phyloP scores from a whole-genome alignment of 2,888 invertebrate species.

The Brachypterus glaber region DNA sequence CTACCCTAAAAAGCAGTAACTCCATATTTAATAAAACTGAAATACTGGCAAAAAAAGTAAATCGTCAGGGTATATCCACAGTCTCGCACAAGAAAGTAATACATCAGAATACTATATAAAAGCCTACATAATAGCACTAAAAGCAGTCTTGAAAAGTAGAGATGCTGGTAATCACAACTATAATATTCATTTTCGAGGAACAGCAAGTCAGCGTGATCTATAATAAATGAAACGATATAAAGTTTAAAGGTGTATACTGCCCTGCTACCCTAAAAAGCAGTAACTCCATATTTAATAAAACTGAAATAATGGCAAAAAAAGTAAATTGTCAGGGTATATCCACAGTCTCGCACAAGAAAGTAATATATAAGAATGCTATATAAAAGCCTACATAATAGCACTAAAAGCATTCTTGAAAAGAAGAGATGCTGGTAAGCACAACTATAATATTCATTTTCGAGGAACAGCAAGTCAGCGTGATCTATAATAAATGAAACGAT shows the following conservation, averaged over 20 bases:
- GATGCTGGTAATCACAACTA: conserved; percentile 24
- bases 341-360: too few relatives aligned
- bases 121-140: conserved; percentile 13
- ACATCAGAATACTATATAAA: conserved; percentile 15
- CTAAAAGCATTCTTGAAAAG: conserved; percentile 13
- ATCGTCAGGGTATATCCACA: too few relatives aligned
- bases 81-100: too few relatives aligned
- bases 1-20: too few relatives aligned
- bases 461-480: conserved; percentile 25
- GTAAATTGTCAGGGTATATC: too few relatives aligned
- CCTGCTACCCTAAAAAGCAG: too few relatives aligned
- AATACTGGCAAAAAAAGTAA: too few relatives aligned
- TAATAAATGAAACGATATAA: conserved; percentile 19
- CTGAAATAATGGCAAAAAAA: too few relatives aligned
- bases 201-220: conserved; percentile 27
- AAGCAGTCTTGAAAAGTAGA: conserved; percentile 13
- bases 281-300: too few relatives aligned
- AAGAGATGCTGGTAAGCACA: conserved; percentile 21
- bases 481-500: conserved; percentile 23
- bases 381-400: conserved; percentile 14
- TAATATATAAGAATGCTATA: conserved; percentile 15
- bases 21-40: too few relatives aligned
- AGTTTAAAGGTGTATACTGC: too few relatives aligned
- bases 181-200: conserved; percentile 26
- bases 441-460: conserved; percentile 27